These are phyloP conservation scores for Mola mola DNA, from an alignment of 2,113 vertebrate species.

Conservation along the genomic window DNA sequence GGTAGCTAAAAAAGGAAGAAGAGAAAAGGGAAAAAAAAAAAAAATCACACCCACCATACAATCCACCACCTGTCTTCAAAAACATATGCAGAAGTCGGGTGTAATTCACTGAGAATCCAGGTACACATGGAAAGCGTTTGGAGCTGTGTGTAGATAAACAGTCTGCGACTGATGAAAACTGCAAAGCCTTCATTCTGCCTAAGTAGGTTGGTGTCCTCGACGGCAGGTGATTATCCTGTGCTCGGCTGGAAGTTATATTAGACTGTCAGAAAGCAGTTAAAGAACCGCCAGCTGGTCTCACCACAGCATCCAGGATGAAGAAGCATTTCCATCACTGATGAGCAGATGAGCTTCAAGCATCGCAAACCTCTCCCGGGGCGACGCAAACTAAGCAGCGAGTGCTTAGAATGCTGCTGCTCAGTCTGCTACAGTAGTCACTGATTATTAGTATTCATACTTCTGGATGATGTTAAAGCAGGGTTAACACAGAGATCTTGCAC, in stretches of 20 bases:
- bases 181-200: conserved; percentile 63
- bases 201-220: conserved; percentile 68
- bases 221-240: conserved; percentile 58
- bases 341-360: conserved; percentile 48
- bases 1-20: neutral
- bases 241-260: conserved; percentile 47
- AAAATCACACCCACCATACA: conserved; percentile 26
- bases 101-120: conserved; percentile 33
- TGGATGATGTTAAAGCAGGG: neutral
- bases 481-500: neutral
- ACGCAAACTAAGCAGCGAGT: neutral
- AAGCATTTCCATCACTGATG: conserved; percentile 41
- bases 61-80: conserved; percentile 45
- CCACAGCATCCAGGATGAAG: conserved; percentile 43
- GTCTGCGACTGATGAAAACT: conserved; percentile 62
- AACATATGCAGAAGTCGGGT: conserved; percentile 25
- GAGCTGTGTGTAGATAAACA: conserved; percentile 39
- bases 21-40: neutral
- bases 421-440: no score
- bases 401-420: neutral
- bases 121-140: conserved; percentile 23
- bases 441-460: neutral
- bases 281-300: conserved; percentile 68
- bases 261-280: conserved; percentile 61
- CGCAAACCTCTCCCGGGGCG: conserved; percentile 11